phyloP scores from a whole-genome alignment of 2,797 vertebrate species.

The Tapirus indicus region DNA sequence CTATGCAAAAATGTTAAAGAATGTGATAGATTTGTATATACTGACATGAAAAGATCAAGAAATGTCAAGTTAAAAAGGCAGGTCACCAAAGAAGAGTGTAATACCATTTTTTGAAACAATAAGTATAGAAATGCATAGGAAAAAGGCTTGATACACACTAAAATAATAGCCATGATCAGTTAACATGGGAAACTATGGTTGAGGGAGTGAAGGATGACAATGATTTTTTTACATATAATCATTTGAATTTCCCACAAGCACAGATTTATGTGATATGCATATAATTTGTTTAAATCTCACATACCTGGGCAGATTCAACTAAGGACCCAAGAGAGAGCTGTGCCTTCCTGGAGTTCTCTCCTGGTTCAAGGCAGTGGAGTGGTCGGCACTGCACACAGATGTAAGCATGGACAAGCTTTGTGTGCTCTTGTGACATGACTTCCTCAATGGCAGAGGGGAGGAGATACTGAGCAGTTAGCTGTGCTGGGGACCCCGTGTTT shows the following conservation, averaged over 20 bases:
- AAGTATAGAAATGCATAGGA: not conserved
- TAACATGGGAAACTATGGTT: not conserved
- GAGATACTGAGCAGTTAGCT: not conserved
- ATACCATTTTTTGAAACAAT: not conserved
- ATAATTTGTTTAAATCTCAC: constrained; percentile 14
- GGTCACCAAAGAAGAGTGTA: not conserved
- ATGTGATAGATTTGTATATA: not conserved
- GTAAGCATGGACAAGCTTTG: not conserved
- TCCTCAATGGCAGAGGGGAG: not conserved
- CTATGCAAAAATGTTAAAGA: constrained; percentile 13
- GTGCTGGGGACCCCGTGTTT: not conserved
- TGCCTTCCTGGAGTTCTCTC: not conserved
- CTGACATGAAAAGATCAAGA: not conserved
- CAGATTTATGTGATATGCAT: not conserved
- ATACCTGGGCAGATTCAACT: constrained; percentile 30
- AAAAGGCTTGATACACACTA: not conserved
- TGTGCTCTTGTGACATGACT: not conserved
- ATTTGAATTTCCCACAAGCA: not conserved
- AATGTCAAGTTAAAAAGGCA: constrained; percentile 26
- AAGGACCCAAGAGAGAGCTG: not conserved
- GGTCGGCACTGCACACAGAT: not conserved
- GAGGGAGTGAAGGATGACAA: not conserved
- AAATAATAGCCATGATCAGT: not conserved
- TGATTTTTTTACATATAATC: not conserved
- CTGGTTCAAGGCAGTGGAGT: not conserved